Evolutionary conservation across 1,140 invertebrate genomes (phyloP), one percentile per base, ranked within the genome.

Genomic region (Hirudo medicinalis): DNA sequence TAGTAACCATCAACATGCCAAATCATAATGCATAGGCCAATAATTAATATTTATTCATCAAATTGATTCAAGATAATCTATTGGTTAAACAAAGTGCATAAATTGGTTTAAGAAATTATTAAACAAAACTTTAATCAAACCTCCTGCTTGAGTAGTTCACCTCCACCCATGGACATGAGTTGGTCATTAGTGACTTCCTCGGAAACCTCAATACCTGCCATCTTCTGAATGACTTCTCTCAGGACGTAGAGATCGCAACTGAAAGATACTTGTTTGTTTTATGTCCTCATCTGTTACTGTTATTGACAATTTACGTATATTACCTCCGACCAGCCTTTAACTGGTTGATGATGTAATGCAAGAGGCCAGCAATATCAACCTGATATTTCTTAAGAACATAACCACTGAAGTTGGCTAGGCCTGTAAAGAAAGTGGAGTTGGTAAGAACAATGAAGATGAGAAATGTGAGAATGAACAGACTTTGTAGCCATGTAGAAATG

Each of bases 221-320:
- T 98, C 85, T 97, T 99, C 83, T 97, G 92, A 71, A 99, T 91
- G 76, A 99, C 91, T 84, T 99, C 97, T 82, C 97, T 93, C 63
- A 99, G 82, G 76, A 99, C 89, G 29, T 99, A 83, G 73, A 99
- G 83, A 85, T 97, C 94, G 81, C 94, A 87, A 83, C 92, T 92
- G 81, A 71, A 86, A 85, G 53, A 54, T 22, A 55, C 25, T 22
- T 54, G n/a, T n/a, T 22, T 55, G 0, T 0, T 70, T 63, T 25
- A 63, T 3, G 57, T 25, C 20, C 29, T 13, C 29, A 63, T 3
- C 15, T 25, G 3, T 13, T 22, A 32, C 0, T 63, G 22, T 53
- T 27, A 29, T 70, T 36, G 49, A 54, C 8, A 70, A 53, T n/a
- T 19, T 67, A 6, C 19, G 40, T 54, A 54, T 72, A 73, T 74